Evolutionary conservation across 2,888 invertebrate species (phyloP).

Genomic region (Nephrotoma appendiculata): DNA sequence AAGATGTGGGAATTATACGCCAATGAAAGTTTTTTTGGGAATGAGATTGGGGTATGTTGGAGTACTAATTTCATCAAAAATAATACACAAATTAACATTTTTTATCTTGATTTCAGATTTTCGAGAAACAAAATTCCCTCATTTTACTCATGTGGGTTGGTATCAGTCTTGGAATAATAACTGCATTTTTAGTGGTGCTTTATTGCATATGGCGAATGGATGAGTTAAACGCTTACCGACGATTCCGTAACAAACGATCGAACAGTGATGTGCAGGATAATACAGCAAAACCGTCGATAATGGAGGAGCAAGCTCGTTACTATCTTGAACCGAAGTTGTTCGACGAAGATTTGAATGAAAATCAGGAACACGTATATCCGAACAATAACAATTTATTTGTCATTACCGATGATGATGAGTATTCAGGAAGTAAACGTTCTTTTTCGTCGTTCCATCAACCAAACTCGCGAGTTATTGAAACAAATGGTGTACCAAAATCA

Average conservation of each 20-base stretch:
- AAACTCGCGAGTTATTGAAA: background rate
- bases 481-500: background rate
- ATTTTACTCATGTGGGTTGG: background rate
- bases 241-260: background rate
- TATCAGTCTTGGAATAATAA: background rate
- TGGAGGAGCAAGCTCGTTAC: background rate
- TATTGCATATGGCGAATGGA: background rate
- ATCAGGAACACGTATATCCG: background rate
- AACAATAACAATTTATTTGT: background rate
- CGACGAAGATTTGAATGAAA: background rate
- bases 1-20: background rate
- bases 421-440: background rate
- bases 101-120: background rate
- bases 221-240: background rate
- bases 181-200: background rate
- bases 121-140: background rate
- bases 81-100: too few species aligned
- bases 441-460: background rate
- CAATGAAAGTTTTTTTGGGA: background rate
- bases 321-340: background rate
- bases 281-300: background rate
- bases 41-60: background rate
- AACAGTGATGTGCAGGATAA: background rate
- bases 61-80: too few species aligned
- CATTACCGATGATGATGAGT: background rate